Conservation (phyloP, 2,797 vertebrate species). For the Danio albolineatus region DNA sequence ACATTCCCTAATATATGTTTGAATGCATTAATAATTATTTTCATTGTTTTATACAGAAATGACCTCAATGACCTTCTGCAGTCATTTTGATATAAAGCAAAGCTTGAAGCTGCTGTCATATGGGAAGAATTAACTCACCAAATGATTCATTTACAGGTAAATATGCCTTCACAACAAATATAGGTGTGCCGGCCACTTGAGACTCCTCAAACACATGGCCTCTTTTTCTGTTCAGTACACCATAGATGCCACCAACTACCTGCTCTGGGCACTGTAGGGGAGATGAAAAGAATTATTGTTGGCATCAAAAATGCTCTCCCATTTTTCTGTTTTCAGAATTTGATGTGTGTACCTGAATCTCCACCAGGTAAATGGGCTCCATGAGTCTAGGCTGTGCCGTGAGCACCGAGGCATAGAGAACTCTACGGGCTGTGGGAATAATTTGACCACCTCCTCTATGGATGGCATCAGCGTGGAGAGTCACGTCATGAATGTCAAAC, state of each 20-base stretch:
- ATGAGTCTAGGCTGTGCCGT: constrained; percentile 86
- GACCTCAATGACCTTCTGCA: not conserved
- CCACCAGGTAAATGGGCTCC: constrained; percentile 90
- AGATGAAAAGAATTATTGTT: constrained; percentile 1
- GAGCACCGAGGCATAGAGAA: constrained; percentile 84
- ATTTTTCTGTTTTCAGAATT: not conserved
- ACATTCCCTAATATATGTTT: not conserved
- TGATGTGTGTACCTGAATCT: constrained; percentile 83
- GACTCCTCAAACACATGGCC: constrained; percentile 89
- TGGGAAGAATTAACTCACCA: constrained; percentile 72
- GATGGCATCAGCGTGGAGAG: constrained; percentile 86
- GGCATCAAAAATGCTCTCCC: not conserved
- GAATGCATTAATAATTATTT: not conserved
- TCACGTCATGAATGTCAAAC: constrained; percentile 87
- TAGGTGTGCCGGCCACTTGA: constrained; percentile 87
- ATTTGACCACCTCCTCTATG: constrained; percentile 88
- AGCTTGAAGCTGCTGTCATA: not conserved
- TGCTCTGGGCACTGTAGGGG: constrained; percentile 83
- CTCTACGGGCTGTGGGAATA: constrained; percentile 86
- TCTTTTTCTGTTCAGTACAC: constrained; percentile 87
- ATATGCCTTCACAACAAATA: constrained; percentile 89
- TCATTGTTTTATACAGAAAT: constrained; percentile 7
- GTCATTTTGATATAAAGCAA: not conserved
- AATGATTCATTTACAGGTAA: constrained; percentile 89
- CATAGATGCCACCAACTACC: constrained; percentile 87